Percentiles rank a stretch among this genome's conserved stretches.
Evolutionary conservation across 2,113 vertebrate species (phyloP).

Genomic region (Phylloscopus whistleri): DNA sequence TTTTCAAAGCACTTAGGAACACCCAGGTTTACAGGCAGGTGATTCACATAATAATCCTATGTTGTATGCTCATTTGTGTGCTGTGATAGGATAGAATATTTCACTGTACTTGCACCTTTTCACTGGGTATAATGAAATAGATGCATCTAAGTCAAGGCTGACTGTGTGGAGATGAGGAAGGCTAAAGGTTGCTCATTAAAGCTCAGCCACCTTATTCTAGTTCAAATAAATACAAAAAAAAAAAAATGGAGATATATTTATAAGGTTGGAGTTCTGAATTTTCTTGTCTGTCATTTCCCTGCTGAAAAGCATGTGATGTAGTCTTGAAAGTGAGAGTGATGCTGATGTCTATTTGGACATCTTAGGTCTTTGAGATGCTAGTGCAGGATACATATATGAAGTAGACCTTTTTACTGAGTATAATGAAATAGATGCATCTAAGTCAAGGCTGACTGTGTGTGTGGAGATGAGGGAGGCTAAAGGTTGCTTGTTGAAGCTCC

Average conservation of each 20-base stretch:
- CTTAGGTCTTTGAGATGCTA: not conserved
- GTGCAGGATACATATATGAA: not conserved
- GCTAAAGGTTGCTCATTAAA: too few relatives aligned
- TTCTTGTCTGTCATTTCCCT: not conserved
- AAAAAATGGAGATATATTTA: not conserved
- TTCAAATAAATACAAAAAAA: not conserved
- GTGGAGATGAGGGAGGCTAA: not conserved
- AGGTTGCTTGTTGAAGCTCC: not conserved
- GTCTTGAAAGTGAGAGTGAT: not conserved
- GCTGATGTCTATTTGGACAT: not conserved
- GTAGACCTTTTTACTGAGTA: not conserved
- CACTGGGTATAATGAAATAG: too few relatives aligned
- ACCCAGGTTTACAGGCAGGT: not conserved
- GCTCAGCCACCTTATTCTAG: not conserved
- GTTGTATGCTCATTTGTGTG: not conserved
- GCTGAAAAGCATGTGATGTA: not conserved
- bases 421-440: not conserved
- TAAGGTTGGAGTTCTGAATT: not conserved
- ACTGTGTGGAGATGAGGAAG: too few relatives aligned
- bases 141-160: too few relatives aligned
- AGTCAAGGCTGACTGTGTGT: not conserved
- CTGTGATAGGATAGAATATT: not conserved
- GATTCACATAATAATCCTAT: not conserved
- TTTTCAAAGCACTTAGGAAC: not conserved
- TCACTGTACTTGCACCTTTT: not conserved